These are phyloP conservation scores for Drosophila nr. perissopoda DNA, from an alignment of 2,888 invertebrate species.

Conservation along the genomic window DNA sequence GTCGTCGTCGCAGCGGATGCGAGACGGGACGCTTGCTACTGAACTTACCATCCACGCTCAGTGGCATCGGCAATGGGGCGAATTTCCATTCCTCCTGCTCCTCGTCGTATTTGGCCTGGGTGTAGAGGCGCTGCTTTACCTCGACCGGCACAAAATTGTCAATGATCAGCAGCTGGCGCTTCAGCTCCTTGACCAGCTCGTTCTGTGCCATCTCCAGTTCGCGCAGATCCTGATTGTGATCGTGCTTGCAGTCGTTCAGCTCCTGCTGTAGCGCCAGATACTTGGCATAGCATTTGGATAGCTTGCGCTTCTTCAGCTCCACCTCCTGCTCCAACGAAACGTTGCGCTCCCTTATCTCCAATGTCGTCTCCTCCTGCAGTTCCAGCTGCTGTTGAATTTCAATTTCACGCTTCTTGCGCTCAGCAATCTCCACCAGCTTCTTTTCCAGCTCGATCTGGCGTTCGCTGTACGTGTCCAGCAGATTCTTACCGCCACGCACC, in stretches of 20 bases:
- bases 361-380: slow-evolving; percentile 95
- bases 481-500: slow-evolving; percentile 96
- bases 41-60: slow-evolving; percentile 79
- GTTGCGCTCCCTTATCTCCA: slow-evolving; percentile 95
- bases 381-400: slow-evolving; percentile 98
- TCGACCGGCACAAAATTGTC: slow-evolving; percentile 96
- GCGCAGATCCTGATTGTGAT: slow-evolving; percentile 95
- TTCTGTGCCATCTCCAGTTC: slow-evolving; percentile 96
- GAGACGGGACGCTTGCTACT: slow-evolving; percentile 87
- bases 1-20: slow-evolving; percentile 87
- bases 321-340: slow-evolving; percentile 97
- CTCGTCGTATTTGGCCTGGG: slow-evolving; percentile 92
- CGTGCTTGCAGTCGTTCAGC: slow-evolving; percentile 92
- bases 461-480: slow-evolving; percentile 97
- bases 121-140: slow-evolving; percentile 90
- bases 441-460: slow-evolving; percentile 96
- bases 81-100: slow-evolving; percentile 91
- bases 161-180: slow-evolving; percentile 94
- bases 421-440: slow-evolving; percentile 93
- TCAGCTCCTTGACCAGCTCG: slow-evolving; percentile 95
- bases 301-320: slow-evolving; percentile 95
- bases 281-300: slow-evolving; percentile 95
- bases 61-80: slow-evolving; percentile 84
- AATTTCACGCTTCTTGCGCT: slow-evolving; percentile 89
- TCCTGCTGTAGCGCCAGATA: slow-evolving; percentile 90